Base-by-base conservation (phyloP, 2,113 vertebrate genomes). In the Felis chaus region DNA sequence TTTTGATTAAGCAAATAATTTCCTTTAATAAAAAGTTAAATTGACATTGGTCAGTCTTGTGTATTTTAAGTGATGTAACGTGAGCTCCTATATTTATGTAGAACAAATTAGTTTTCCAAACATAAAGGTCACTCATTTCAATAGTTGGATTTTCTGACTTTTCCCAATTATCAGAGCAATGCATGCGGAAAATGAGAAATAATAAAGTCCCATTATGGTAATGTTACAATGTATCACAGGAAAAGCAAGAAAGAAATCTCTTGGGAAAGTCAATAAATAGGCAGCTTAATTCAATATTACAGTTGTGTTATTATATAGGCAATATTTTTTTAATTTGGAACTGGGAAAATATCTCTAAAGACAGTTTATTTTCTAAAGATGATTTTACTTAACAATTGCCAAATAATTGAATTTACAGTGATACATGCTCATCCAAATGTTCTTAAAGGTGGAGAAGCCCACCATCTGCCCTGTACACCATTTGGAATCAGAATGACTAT, bases 161-260 rank as follows among this genome's bases (percentile, higher is more conserved):
- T 95, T 96, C 92, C 91, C 71, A 96, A 96, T 97, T 95, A 97
- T 65, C 94, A 96, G n/a, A 96, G 73, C 61, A 96, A 86, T 27
- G 66, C 69, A 96, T 95, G 95, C 96, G 71, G 89, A 98, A 98
- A 97, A 96, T 78, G 97, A 97, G 65, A 94, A 97, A 95, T 92
- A 91, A 92, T 94, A 45, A 81, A 93, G 57, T 45, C 23, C 78
- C 65, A 48, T 39, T 85, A 81, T 45, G 25, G 53, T 96, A 97
- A 97, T 78, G 6, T 83, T 97, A 96, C 92, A 95, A 91, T 0
- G 0, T 85, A 86, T 93, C 92, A 97, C 18, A 97, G 65, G 45
- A 93, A 87, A 96, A 73, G 3, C 2, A 7, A 96, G 85, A 93
- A 97, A 91, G 13, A 91, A 78, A 14, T 79, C 78, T 95, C 79